Percentiles rank a stretch among this genome's conserved stretches.
Conservation (phyloP, 2,113 vertebrate species). For the Ahaetulla prasina region DNA sequence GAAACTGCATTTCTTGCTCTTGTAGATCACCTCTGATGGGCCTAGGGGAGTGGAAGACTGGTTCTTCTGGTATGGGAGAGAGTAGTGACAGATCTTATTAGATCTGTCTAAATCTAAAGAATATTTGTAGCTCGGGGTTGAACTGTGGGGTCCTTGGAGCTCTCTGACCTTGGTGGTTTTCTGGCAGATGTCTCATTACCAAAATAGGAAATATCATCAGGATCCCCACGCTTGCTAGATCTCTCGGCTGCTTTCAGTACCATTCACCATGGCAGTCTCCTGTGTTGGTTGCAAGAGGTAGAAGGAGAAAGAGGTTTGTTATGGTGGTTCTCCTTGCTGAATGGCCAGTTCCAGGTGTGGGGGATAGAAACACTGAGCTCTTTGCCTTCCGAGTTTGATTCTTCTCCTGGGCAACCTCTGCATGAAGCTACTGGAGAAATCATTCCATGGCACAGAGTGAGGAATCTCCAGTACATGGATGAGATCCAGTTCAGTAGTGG, state of each 20-base stretch:
- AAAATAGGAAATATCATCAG: neutral
- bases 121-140: too few species aligned
- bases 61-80: neutral
- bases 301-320: neutral
- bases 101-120: too few species aligned
- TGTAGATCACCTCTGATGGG: neutral
- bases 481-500: too few species aligned
- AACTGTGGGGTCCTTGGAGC: too few species aligned
- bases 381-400: neutral
- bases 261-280: neutral
- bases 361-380: neutral
- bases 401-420: neutral
- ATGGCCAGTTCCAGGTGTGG: neutral
- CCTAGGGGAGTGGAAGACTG: neutral
- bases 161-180: too few species aligned
- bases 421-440: neutral
- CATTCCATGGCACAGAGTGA: neutral
- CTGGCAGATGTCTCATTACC: neutral
- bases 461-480: neutral
- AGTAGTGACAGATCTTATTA: neutral
- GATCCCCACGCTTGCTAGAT: neutral
- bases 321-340: neutral
- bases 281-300: neutral
- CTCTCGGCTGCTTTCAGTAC: neutral
- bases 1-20: neutral